Evolutionary conservation across 2,888 invertebrate genomes (phyloP).

Genomic region (Dicyrtomina minuta): DNA sequence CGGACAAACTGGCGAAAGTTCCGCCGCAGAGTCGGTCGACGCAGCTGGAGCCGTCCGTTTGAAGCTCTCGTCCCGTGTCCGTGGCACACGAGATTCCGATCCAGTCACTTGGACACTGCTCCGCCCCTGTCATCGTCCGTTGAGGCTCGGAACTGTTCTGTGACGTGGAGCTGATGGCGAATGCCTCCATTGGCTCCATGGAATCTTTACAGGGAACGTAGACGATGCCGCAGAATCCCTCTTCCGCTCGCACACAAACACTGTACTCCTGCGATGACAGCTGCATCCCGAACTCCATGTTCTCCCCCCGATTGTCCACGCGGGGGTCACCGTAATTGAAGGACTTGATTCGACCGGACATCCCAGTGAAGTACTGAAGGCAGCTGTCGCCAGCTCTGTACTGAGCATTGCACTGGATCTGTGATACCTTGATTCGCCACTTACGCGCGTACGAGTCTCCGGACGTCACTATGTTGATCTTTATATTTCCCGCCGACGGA

Average conservation of each 20-base stretch:
- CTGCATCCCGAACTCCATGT: slow-evolving; percentile 49
- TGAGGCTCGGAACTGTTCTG: slow-evolving; percentile 45
- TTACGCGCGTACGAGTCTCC: slow-evolving; percentile 70
- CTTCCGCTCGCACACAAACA: slow-evolving; percentile 52
- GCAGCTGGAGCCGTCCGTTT: slow-evolving; percentile 49
- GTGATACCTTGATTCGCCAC: slow-evolving; percentile 79
- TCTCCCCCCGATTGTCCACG: slow-evolving; percentile 28
- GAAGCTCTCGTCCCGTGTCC: slow-evolving; percentile 50
- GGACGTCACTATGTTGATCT: slow-evolving; percentile 77
- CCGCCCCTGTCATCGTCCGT: slow-evolving; percentile 50
- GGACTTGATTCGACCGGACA: slow-evolving; percentile 52
- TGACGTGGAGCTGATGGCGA: slow-evolving; percentile 50
- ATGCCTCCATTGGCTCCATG: slow-evolving; percentile 48
- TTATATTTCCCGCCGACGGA: slow-evolving; percentile 74
- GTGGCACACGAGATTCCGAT: slow-evolving; percentile 52
- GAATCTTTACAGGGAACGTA: slow-evolving; percentile 52
- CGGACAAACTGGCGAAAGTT: slow-evolving; percentile 47
- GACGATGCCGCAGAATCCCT: slow-evolving; percentile 53
- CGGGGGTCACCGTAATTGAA: slow-evolving; percentile 54
- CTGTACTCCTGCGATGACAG: slow-evolving; percentile 54
- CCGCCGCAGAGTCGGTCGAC: slow-evolving; percentile 53
- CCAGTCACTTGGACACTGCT: slow-evolving; percentile 53
- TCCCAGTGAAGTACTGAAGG: slow-evolving; percentile 53
- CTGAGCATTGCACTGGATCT: slow-evolving; percentile 75
- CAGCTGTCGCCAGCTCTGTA: slow-evolving; percentile 59